A percentile compares a stretch with the other conserved stretches of the same genome.
These are phyloP conservation scores for Oceanodroma tethys DNA, from an alignment of 2,113 vertebrate genomes.

Conservation along the genomic window DNA sequence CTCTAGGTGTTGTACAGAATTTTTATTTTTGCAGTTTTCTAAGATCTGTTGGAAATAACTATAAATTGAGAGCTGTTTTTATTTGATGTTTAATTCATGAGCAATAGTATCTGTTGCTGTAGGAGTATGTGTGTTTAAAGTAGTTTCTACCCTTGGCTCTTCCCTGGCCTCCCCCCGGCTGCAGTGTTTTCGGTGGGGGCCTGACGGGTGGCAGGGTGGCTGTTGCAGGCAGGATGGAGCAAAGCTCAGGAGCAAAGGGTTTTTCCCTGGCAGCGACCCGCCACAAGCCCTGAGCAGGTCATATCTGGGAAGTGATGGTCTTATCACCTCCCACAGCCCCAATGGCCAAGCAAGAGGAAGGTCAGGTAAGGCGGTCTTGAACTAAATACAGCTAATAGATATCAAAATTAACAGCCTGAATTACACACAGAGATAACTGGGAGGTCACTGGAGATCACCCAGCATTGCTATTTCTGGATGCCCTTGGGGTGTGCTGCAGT, in stretches of 20 bases:
- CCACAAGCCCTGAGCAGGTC: neutral
- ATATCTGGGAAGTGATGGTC: neutral
- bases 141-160: neutral
- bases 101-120: neutral
- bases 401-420: slow-evolving; percentile 12
- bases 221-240: neutral
- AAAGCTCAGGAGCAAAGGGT: neutral
- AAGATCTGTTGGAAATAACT: neutral
- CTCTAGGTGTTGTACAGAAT: neutral
- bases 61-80: neutral
- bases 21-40: neutral
- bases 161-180: neutral
- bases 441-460: neutral
- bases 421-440: neutral
- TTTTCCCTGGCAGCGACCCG: neutral
- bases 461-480: slow-evolving; percentile 2
- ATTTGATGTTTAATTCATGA: neutral
- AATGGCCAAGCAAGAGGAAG: neutral
- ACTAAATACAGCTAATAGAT: neutral
- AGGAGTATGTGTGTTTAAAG: neutral
- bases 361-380: neutral
- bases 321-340: neutral
- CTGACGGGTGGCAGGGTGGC: neutral
- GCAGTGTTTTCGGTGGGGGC: neutral
- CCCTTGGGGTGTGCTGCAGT: neutral